Base-by-base conservation (phyloP, 2,888 invertebrate species). In the Acrobasis consociella region DNA sequence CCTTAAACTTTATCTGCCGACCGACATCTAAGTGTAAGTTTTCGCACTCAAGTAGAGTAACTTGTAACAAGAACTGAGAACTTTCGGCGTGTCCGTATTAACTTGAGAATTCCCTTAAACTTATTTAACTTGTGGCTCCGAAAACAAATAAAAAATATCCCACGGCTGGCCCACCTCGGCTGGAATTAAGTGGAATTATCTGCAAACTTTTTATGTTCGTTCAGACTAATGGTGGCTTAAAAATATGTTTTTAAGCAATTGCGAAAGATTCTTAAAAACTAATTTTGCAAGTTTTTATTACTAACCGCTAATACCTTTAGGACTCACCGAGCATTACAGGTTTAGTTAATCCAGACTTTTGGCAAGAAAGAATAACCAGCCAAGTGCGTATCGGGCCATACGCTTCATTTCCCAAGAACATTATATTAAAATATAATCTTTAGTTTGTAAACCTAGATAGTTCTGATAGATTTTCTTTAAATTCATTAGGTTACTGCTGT, bases 101-200 rank as follows among this genome's bases (percentile, higher is more conserved):
- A 80, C 74, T 80, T 76, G 67, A 65, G 70, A 80, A 77, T 75
- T 77, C 72, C 73, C 74, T 31, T 15, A 49, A 61, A 61, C 61
- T 61, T 55, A 53, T 62, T 62, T 62, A 46, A 55, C 55, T 62
- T 50, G 60, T 39, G 60, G 51, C 51, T 39, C 13, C 38, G 31
- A 49, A 60, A 56, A 42, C 42, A 56, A 56, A 56, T 16, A 56
- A 56, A 56, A 56, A 56, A 56, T n/a, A 52, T 52, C 13, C 10
- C 5, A 16, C 55, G 16, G 39, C 39, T 46, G 13, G 11, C 13
- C 46, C 31, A 42, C 42, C 17, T 42, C 16, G 17, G 11, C 16
- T 31, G 17, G 5, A 56, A 17, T 56, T 17, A 56, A 56, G 56
- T 46, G 13, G 22, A 22, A 56, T 56, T 56, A 56, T 56, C 16